Percentiles rank a stretch among this genome's conserved stretches.
These are phyloP conservation scores for Dicentrarchus labrax DNA, from an alignment of 2,113 vertebrate species.

Conservation along the genomic window DNA sequence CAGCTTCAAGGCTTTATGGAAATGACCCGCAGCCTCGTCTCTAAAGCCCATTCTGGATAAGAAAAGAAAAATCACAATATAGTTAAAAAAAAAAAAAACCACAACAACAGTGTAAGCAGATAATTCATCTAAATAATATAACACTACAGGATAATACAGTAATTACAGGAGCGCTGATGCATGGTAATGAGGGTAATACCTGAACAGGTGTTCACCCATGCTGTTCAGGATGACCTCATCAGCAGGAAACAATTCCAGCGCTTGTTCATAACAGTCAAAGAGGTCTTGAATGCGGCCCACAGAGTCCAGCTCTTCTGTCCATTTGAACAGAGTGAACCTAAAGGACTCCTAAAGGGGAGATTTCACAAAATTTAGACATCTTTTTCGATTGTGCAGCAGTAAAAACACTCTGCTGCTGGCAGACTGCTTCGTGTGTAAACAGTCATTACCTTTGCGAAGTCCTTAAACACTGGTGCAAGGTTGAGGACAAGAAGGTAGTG, in stretches of 20 bases:
- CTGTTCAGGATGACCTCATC: slow-evolving; percentile 98
- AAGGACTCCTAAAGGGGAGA: slow-evolving; percentile 90
- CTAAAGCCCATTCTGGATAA: slow-evolving; percentile 93
- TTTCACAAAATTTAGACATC: neutral
- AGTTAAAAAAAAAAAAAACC: neutral
- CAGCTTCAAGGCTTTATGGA: slow-evolving; percentile 95
- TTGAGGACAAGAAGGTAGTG: slow-evolving; percentile 96
- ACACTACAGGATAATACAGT: neutral
- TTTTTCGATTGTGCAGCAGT: neutral
- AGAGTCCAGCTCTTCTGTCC: slow-evolving; percentile 95
- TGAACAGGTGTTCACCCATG: slow-evolving; percentile 99
- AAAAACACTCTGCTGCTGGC: neutral
- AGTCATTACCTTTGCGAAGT: slow-evolving; percentile 79
- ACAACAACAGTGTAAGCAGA: neutral
- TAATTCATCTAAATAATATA: neutral
- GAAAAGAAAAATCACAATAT: neutral
- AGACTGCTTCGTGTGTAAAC: slow-evolving; percentile 9
- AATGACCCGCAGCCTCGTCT: slow-evolving; percentile 97
- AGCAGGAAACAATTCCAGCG: slow-evolving; percentile 92
- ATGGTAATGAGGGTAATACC: slow-evolving; percentile 77
- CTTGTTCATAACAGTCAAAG: slow-evolving; percentile 96
- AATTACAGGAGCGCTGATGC: neutral
- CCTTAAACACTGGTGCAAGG: slow-evolving; percentile 92
- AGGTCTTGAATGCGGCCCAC: slow-evolving; percentile 92
- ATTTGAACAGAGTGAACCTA: slow-evolving; percentile 94